A percentile compares a stretch with the other conserved stretches of the same genome.
phyloP scores from a whole-genome alignment of 2,888 invertebrate species.

The Hermodice carunculata region DNA sequence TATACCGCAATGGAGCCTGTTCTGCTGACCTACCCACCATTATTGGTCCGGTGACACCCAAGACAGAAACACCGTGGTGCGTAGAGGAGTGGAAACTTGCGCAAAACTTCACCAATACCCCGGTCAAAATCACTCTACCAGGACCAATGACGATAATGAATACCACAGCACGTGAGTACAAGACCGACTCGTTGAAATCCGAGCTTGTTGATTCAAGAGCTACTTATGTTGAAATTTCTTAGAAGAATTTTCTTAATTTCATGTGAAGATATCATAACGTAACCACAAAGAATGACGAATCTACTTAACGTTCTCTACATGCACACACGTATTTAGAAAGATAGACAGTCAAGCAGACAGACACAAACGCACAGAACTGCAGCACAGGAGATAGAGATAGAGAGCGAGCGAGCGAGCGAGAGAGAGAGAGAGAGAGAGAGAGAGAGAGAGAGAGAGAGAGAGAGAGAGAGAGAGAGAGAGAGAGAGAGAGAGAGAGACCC shows the following conservation, averaged over 20 bases:
- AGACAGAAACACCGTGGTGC: constrained; percentile 1
- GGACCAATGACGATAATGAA: constrained; percentile 41
- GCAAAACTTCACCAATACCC: constrained; percentile 28
- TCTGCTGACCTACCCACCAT: constrained; percentile 2
- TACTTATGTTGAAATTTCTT: too few species aligned
- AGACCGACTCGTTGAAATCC: too few species aligned
- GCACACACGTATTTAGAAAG: constrained; percentile 25
- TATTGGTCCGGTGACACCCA: background rate
- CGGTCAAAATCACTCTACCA: constrained; percentile 40
- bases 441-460: constrained; percentile 5
- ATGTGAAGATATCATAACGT: too few species aligned
- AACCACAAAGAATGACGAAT: too few species aligned
- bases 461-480: constrained; percentile 4
- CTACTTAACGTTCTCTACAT: too few species aligned
- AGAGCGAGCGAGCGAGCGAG: too few species aligned
- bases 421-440: background rate
- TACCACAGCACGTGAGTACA: constrained; percentile 11
- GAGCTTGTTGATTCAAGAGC: too few species aligned
- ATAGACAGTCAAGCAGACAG: constrained; percentile 22
- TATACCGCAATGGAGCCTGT: constrained; percentile 19
- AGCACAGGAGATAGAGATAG: constrained; percentile 7
- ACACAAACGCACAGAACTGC: constrained; percentile 20
- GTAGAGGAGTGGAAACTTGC: constrained; percentile 22
- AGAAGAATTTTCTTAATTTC: too few species aligned
- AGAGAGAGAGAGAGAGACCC: too few species aligned